Evolutionary conservation across 2,113 vertebrate genomes (phyloP).

Genomic region (Entelurus aequoreus): DNA sequence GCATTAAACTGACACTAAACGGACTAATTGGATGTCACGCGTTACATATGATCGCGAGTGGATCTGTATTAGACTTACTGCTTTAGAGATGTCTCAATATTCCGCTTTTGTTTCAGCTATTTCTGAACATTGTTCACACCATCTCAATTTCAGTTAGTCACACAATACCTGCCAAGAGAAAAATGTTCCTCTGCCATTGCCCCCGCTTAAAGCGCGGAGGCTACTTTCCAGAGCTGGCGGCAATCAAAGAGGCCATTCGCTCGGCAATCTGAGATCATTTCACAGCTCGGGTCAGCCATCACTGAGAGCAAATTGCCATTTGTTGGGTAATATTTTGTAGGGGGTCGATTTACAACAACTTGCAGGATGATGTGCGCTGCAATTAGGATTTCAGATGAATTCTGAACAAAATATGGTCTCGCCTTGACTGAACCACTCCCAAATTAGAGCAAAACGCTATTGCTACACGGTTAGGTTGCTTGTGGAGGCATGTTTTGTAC

Average conservation of each 20-base stretch:
- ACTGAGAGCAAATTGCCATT: conserved; percentile 25
- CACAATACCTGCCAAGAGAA: not conserved
- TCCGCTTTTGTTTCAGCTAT: no score
- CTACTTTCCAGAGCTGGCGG: conserved; percentile 15
- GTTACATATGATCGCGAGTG: not conserved
- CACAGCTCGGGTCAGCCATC: conserved; percentile 31
- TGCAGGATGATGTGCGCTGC: not conserved
- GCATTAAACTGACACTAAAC: conserved; percentile 32
- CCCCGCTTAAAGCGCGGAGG: not conserved
- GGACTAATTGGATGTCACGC: conserved; percentile 22
- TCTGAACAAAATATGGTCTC: not conserved
- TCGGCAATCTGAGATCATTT: conserved; percentile 42
- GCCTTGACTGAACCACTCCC: no score
- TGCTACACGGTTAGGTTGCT: no score
- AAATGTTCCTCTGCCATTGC: conserved; percentile 13
- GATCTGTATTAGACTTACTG: not conserved
- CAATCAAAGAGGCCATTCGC: conserved; percentile 42
- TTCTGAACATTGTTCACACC: not conserved
- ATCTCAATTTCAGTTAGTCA: not conserved
- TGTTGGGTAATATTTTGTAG: conserved; percentile 22
- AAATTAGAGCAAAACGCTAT: no score
- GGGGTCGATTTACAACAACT: conserved; percentile 5
- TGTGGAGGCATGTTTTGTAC: no score
- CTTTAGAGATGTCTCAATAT: not conserved
- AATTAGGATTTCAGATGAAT: conserved; percentile 5